Evolutionary conservation across 2,888 invertebrate species (phyloP), one percentile per base, ranked within the genome.

Genomic region (Apodemia zela): DNA sequence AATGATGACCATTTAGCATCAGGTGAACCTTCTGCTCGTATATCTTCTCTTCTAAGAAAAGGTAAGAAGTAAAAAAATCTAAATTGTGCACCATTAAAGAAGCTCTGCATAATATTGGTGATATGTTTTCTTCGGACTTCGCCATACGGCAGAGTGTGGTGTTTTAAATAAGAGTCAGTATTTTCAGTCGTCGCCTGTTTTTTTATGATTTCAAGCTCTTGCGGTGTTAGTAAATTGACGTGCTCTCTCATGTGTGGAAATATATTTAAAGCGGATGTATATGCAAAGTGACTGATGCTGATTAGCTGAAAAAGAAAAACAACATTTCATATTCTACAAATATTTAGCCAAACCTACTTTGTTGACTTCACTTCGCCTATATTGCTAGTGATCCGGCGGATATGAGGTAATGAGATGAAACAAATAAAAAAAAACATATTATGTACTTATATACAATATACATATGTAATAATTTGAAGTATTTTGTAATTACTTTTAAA

Each of bases 181-280:
- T 75, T 76, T 67, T 82, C 80, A 3, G 73, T 63, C 65, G 80
- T 85, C 0, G 84, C 85, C 68, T 77, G 74, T 5, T 67, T 68
- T 72, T 84, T 81, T 63, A 89, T 83, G 0, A 60, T 68, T 33
- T 73, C 71, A 0, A 89, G 72, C 72, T 90, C 90, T 29, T 84
- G 82, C 0, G 75, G 69, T 13, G 74, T 84, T 62, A 91, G 66
- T 0, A 91, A 71, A 3, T 81, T 83, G 66, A 87, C 86, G 29
- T 92, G 89, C 63, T 92, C 89, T 68, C 81, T 82, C 87, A 92
- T 90, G 59, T 86, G 85, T 3, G 92, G 92, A 68, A 90, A 92
- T 3, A 92, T 74, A 69, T 92, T 92, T 11, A 92, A 73, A 6
- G 92, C 89, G 17, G 88, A 89, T 7, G 85, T 87, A 66, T 87